Evolutionary conservation across 2,113 vertebrate species (phyloP).

Genomic region (Leucopsar rothschildi): DNA sequence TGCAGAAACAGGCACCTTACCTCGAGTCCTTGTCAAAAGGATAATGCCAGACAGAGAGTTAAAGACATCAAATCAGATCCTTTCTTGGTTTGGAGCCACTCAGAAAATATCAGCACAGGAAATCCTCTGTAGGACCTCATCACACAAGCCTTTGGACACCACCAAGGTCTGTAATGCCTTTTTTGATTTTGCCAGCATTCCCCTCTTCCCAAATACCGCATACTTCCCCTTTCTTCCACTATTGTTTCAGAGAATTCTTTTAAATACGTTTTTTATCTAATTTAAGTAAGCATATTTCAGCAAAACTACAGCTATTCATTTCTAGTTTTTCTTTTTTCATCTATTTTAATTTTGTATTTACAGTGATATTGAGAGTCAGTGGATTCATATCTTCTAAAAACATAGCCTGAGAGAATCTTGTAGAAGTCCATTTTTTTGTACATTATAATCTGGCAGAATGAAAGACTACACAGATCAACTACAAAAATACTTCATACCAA

Average conservation of each 20-base stretch:
- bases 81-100: not conserved
- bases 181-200: not conserved
- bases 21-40: fast-evolving
- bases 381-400: not conserved
- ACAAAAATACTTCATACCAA: not conserved
- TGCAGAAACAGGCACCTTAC: not conserved
- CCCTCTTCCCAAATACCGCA: not conserved
- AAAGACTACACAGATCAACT: not conserved
- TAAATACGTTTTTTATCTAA: not conserved
- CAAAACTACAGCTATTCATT: not conserved
- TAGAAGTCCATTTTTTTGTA: not conserved
- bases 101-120: not conserved
- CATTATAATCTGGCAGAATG: not conserved
- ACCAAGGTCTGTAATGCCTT: not conserved
- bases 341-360: not conserved
- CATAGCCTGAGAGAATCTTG: not conserved
- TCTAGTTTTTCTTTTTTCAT: fast-evolving
- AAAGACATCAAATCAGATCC: not conserved
- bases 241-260: not conserved
- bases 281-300: not conserved
- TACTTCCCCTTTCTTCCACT: not conserved
- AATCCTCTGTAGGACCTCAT: not conserved
- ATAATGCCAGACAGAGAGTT: not conserved
- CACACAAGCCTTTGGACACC: not conserved
- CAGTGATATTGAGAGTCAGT: not conserved